Evolutionary conservation across 2,888 invertebrate genomes (phyloP).

Genomic region (Chrysotoxum bicinctum): DNA sequence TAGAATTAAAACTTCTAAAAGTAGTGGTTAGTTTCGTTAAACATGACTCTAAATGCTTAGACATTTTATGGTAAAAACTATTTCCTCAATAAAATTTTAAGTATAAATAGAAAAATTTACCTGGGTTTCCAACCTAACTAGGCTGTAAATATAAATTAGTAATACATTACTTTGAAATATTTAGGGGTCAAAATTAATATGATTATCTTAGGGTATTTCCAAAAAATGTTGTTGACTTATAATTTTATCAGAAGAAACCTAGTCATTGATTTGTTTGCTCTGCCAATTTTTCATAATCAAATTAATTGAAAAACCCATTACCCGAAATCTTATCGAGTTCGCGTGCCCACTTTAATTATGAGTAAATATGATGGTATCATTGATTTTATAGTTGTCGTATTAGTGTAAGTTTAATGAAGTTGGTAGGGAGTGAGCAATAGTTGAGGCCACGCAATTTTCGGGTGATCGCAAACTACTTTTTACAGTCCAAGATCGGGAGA

Average conservation of each 20-base stretch:
- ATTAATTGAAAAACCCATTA: not conserved
- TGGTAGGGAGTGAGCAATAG: not conserved
- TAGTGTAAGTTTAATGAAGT: not conserved
- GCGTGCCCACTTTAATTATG: constrained; percentile 8
- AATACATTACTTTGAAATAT: not conserved
- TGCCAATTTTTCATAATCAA: not conserved
- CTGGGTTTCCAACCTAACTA: not conserved
- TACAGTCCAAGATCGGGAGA: not conserved
- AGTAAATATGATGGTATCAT: not conserved
- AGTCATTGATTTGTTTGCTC: not conserved
- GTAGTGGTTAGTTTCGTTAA: too few species aligned
- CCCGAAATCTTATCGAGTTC: constrained; percentile 2
- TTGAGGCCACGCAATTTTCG: not conserved
- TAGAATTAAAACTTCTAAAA: too few species aligned
- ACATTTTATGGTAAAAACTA: too few species aligned
- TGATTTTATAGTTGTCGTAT: not conserved
- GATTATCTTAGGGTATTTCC: not conserved
- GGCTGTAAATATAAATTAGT: not conserved
- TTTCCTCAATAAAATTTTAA: too few species aligned
- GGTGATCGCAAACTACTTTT: not conserved
- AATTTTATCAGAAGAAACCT: not conserved
- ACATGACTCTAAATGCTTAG: too few species aligned
- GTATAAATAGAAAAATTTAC: too few species aligned
- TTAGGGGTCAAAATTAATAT: not conserved
- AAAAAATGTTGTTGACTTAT: not conserved